Conservation (phyloP, 2,113 vertebrate species). For the Progne subis region DNA sequence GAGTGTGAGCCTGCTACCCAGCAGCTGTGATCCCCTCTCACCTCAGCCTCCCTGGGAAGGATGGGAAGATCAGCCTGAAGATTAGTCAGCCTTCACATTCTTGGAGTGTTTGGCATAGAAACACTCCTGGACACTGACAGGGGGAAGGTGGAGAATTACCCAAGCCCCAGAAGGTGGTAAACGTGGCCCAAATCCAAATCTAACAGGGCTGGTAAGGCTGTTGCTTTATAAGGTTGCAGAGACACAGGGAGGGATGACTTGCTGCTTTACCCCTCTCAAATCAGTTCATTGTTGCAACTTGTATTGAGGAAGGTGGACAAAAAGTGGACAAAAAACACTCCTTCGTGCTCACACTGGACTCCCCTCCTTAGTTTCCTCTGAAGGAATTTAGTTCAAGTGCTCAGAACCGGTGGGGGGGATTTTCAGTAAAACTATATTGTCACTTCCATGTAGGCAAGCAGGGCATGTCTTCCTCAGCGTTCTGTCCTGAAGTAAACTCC, state of each 20-base stretch:
- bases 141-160: background rate
- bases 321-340: background rate
- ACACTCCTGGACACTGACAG: slow-evolving; percentile 49
- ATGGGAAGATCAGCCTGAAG: slow-evolving; percentile 20
- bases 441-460: background rate
- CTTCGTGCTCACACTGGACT: background rate
- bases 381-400: background rate
- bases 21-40: background rate
- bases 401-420: background rate
- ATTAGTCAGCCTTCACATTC: slow-evolving; percentile 27
- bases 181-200: background rate
- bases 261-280: background rate
- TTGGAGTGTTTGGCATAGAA: slow-evolving; percentile 46
- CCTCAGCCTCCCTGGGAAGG: background rate
- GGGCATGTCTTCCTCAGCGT: background rate
- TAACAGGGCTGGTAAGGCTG: background rate
- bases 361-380: background rate
- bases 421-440: background rate
- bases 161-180: slow-evolving; percentile 9
- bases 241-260: background rate
- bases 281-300: background rate
- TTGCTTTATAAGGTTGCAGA: slow-evolving; percentile 23
- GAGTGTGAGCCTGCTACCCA: background rate
- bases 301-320: background rate
- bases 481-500: background rate